Evolutionary conservation across 1,140 invertebrate species (phyloP).

Genomic region (Neelides sp.): DNA sequence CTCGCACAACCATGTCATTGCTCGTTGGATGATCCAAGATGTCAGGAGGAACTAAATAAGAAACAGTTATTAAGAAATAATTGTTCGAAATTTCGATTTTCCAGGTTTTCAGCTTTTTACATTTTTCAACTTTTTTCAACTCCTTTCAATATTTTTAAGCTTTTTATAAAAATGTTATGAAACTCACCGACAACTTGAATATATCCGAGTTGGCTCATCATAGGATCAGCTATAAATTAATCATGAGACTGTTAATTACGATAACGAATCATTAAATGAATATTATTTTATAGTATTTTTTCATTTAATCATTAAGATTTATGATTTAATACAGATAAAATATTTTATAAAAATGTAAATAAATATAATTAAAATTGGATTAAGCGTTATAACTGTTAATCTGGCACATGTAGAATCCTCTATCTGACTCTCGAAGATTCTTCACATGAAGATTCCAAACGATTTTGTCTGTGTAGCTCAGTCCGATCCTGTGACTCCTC

Average conservation of each 20-base stretch:
- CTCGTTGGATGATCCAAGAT: constrained; percentile 71
- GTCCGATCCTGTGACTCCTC: constrained; percentile 69
- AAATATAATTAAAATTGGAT: background rate
- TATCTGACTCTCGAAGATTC: constrained; percentile 19
- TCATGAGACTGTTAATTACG: background rate
- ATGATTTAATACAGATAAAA: background rate
- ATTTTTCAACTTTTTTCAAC: too few species aligned
- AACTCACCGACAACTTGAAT: constrained; percentile 71
- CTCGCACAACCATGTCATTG: constrained; percentile 54
- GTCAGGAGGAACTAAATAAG: constrained; percentile 66
- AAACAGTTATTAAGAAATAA: constrained; percentile 7
- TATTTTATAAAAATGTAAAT: background rate
- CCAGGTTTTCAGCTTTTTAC: too few species aligned
- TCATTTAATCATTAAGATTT: background rate
- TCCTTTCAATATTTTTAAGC: too few species aligned
- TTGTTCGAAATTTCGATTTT: background rate
- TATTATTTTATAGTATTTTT: background rate
- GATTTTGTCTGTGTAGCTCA: constrained; percentile 69
- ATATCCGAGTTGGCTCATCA: constrained; percentile 64
- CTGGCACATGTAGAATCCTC: background rate
- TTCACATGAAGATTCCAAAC: constrained; percentile 72
- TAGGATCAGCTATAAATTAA: constrained; percentile 51
- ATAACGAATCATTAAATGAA: constrained; percentile 2
- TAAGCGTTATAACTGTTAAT: background rate
- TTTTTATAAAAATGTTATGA: too few species aligned